Evolutionary conservation across 2,113 vertebrate species (phyloP).

Genomic region (Felis catus): DNA sequence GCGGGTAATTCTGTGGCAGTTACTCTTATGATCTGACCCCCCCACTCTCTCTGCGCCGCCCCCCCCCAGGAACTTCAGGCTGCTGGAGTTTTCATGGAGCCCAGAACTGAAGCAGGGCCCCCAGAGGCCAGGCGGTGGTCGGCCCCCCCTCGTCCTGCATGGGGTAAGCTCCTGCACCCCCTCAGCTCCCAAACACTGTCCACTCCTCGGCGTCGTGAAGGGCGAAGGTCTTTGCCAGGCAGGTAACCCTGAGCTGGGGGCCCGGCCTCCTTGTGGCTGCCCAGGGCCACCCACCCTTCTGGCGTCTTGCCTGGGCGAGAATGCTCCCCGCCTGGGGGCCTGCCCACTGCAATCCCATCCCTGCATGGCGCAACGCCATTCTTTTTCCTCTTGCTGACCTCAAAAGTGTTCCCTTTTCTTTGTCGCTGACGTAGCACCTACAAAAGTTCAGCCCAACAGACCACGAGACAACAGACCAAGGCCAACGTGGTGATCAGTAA

Average conservation of each 20-base stretch:
- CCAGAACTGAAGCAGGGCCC: background rate
- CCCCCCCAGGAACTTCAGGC: too few relatives aligned
- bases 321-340: background rate
- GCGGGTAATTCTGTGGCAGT: background rate
- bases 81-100: background rate
- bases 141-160: too few relatives aligned
- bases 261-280: too few relatives aligned
- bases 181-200: too few relatives aligned
- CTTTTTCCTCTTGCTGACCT: background rate
- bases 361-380: too few relatives aligned
- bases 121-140: background rate
- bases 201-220: too few relatives aligned
- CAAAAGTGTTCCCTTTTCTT: background rate
- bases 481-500: too few relatives aligned
- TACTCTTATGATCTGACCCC: background rate
- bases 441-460: background rate
- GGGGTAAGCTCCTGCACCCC: too few relatives aligned
- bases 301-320: background rate
- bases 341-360: background rate
- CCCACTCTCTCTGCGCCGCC: accelerated
- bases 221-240: too few relatives aligned
- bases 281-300: too few relatives aligned
- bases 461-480: background rate
- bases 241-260: too few relatives aligned
- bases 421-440: background rate